Percentiles rank a stretch among this genome's conserved stretches.
Conservation (phyloP, 2,113 vertebrate genomes). For the Nycticryphes semicollaris region DNA sequence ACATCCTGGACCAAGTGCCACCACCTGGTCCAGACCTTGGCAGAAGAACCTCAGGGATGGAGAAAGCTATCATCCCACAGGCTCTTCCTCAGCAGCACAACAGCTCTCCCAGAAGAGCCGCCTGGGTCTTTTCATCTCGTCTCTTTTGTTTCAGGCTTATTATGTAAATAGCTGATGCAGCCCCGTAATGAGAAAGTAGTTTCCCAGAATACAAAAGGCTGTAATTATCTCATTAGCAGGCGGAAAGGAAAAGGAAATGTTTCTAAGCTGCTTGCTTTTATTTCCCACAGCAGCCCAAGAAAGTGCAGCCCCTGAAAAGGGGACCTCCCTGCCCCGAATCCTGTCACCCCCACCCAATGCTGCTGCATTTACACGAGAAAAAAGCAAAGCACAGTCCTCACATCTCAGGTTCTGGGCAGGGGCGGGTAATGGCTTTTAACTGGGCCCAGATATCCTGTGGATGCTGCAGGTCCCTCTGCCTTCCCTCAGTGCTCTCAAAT, state of each 20-base stretch:
- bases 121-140: slow-evolving; percentile 36
- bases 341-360: background rate
- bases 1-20: background rate
- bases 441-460: background rate
- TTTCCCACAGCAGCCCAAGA: background rate
- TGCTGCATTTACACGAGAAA: background rate
- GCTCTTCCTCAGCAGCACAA: background rate
- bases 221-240: slow-evolving; percentile 70
- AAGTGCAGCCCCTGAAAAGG: background rate
- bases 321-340: background rate
- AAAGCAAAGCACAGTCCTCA: background rate
- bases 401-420: background rate
- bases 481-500: background rate
- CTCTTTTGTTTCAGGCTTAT: slow-evolving; percentile 57
- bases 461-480: background rate
- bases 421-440: background rate
- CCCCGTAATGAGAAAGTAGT: slow-evolving; percentile 58
- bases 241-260: slow-evolving; percentile 28
- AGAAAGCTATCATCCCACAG: background rate
- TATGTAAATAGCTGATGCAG: slow-evolving; percentile 49
- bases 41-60: background rate
- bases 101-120: background rate
- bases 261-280: background rate
- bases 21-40: background rate
- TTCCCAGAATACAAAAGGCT: slow-evolving; percentile 65